Percentiles rank a stretch among this genome's conserved stretches.
Conservation (phyloP, 2,888 invertebrate genomes). For the Apamea epomidion region DNA sequence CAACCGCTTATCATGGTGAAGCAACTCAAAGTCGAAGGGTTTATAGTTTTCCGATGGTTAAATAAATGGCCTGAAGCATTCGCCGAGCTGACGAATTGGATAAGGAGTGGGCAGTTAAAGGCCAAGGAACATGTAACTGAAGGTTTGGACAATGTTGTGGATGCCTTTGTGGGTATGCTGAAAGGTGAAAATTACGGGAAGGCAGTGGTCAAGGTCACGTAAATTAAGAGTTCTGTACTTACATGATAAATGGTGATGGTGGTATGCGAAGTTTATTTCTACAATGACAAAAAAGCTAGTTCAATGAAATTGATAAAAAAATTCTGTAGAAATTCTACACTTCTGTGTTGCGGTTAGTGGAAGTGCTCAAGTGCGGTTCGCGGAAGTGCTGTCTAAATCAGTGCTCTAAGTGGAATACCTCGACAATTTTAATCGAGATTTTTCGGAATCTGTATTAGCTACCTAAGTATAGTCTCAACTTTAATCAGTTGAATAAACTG, state of each 20-base stretch:
- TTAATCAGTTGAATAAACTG: not conserved
- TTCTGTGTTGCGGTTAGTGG: too few relatives aligned
- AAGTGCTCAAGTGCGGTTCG: too few relatives aligned
- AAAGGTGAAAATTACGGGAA: conserved; percentile 87
- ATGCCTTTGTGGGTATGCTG: conserved; percentile 91
- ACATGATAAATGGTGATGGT: not conserved
- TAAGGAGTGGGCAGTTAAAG: conserved; percentile 92
- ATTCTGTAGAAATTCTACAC: not conserved
- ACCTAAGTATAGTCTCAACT: not conserved
- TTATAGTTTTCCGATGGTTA: conserved; percentile 86
- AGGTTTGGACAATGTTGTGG: conserved; percentile 92
- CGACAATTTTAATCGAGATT: not conserved
- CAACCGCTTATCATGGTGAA: conserved; percentile 1
- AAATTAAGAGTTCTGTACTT: not conserved
- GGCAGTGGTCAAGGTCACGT: conserved; percentile 25
- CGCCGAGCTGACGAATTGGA: conserved; percentile 89
- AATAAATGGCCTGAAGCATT: conserved; percentile 87
- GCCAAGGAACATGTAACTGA: conserved; percentile 91
- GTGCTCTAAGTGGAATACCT: too few relatives aligned
- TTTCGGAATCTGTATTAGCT: not conserved
- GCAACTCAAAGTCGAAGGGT: conserved; percentile 89
- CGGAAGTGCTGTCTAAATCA: too few relatives aligned
- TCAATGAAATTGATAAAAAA: not conserved
- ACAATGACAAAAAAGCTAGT: not conserved
- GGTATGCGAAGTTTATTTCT: not conserved